Conservation (phyloP, 2,113 vertebrate species). For the Rattus rattus region DNA sequence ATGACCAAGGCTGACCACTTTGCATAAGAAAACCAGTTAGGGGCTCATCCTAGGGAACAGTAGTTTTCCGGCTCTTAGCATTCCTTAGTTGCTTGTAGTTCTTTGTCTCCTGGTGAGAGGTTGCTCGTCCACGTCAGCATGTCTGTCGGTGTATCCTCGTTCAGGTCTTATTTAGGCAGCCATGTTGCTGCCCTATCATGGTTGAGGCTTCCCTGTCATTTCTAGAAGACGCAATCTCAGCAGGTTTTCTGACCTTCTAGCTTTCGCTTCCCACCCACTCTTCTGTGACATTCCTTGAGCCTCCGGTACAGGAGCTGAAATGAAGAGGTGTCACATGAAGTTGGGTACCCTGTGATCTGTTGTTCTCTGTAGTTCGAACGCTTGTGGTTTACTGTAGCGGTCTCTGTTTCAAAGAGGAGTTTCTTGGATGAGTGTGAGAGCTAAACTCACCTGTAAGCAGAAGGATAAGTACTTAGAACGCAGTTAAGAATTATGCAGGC, state of each 20-base stretch:
- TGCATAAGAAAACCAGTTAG: background rate
- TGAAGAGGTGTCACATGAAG: background rate
- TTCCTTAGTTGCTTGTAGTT: background rate
- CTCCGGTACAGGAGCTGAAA: background rate
- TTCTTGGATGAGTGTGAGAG: background rate
- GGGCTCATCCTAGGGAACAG: background rate
- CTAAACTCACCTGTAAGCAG: background rate
- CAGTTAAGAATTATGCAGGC: background rate
- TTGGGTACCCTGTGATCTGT: background rate
- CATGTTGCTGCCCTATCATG: background rate
- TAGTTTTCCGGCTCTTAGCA: background rate
- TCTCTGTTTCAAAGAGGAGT: background rate
- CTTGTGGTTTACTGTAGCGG: background rate
- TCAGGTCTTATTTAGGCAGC: background rate
- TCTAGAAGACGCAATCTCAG: background rate
- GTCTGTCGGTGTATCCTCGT: background rate
- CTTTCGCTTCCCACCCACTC: background rate
- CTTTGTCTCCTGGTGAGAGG: background rate
- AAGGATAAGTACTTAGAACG: background rate
- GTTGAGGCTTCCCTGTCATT: background rate
- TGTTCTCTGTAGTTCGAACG: background rate
- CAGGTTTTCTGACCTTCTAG: background rate
- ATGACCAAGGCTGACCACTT: background rate
- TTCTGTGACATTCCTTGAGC: background rate
- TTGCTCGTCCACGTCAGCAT: accelerated